phyloP scores from a whole-genome alignment of 1,140 invertebrate species.

The Drosophila fuyamai region DNA sequence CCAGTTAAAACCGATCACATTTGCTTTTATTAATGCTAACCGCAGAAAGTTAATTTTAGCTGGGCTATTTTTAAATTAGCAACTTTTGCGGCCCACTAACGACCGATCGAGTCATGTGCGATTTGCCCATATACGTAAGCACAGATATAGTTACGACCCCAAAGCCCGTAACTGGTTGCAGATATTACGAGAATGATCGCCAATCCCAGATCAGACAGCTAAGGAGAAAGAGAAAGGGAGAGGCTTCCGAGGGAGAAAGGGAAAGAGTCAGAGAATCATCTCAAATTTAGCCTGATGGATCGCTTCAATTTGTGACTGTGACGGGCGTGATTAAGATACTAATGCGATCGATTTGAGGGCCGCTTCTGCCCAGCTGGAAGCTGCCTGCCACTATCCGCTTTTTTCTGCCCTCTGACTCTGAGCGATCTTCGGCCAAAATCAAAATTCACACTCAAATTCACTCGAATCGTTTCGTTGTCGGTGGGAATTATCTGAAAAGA shows the following conservation, averaged over 20 bases:
- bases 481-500: constrained; percentile 22
- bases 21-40: constrained; percentile 65
- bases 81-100: constrained; percentile 71
- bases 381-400: constrained; percentile 43
- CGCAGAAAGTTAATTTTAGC: constrained; percentile 82
- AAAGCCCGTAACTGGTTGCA: constrained; percentile 67
- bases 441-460: constrained; percentile 59
- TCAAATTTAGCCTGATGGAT: constrained; percentile 74
- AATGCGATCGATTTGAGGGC: constrained; percentile 74
- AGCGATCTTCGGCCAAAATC: constrained; percentile 24
- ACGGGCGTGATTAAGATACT: constrained; percentile 81
- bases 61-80: constrained; percentile 75
- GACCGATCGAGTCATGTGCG: constrained; percentile 66
- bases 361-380: constrained; percentile 55
- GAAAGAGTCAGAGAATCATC: constrained; percentile 24
- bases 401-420: constrained; percentile 20
- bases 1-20: constrained; percentile 58
- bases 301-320: constrained; percentile 74
- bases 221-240: background rate
- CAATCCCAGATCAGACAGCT: constrained; percentile 14
- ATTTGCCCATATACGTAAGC: constrained; percentile 68
- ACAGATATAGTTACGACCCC: constrained; percentile 74
- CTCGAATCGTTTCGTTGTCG: constrained; percentile 45
- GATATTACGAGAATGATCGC: constrained; percentile 42
- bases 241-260: background rate